Evolutionary conservation across 2,797 vertebrate genomes (phyloP).

Genomic region (Chelon labrosus): DNA sequence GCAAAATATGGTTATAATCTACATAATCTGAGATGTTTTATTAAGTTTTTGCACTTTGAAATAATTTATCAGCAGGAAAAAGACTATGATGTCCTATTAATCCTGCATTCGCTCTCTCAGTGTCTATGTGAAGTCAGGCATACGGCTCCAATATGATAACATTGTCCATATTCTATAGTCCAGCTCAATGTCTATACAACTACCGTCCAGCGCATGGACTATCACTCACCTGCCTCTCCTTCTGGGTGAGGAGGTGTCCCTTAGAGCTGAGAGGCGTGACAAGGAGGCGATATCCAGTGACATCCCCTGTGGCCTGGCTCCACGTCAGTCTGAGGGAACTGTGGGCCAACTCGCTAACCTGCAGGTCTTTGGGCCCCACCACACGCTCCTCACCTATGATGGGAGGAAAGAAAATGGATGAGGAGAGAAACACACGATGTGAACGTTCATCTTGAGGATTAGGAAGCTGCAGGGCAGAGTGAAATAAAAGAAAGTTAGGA

Average conservation of each 20-base stretch:
- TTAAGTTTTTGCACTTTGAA: not conserved
- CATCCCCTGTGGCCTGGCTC: slow-evolving; percentile 88
- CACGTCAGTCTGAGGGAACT: slow-evolving; percentile 88
- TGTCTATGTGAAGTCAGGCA: not conserved
- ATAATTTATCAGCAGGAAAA: slow-evolving; percentile 14
- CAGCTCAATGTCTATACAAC: not conserved
- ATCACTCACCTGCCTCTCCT: slow-evolving; percentile 84
- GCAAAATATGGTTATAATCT: not conserved
- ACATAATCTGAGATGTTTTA: not conserved
- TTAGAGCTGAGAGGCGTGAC: slow-evolving; percentile 77
- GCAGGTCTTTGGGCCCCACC: slow-evolving; percentile 86
- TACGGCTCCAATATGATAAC: too few relatives aligned
- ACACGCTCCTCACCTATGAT: slow-evolving; percentile 79
- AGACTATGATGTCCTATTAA: not conserved
- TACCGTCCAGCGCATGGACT: not conserved
- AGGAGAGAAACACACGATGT: not conserved
- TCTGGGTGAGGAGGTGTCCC: slow-evolving; percentile 61
- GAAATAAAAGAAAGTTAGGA: slow-evolving; percentile 18
- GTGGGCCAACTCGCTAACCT: slow-evolving; percentile 84
- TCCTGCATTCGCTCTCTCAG: not conserved
- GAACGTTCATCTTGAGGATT: slow-evolving; percentile 15
- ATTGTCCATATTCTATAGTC: too few relatives aligned
- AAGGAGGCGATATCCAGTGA: slow-evolving; percentile 85
- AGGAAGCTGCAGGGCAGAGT: slow-evolving; percentile 20
- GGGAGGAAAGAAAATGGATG: not conserved